Evolutionary conservation across 92 coral and sea anemone genomes (phyloP).

Genomic region (Paramuricea clavata): DNA sequence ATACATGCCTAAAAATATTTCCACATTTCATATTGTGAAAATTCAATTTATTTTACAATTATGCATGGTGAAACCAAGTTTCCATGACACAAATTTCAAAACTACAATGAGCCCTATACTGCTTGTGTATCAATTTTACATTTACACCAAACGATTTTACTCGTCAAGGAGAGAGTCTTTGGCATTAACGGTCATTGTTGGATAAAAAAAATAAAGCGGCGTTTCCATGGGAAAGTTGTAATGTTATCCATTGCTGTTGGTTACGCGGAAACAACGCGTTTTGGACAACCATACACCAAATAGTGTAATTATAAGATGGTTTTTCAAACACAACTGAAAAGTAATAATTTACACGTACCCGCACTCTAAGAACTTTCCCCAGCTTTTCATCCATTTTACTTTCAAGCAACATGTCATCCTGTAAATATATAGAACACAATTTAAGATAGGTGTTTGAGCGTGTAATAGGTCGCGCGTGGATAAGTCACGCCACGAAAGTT

Average conservation of each 20-base stretch:
- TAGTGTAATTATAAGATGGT: too few relatives aligned
- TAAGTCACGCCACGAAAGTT: too few relatives aligned
- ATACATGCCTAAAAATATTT: slow-evolving; percentile 21
- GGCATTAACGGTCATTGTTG: neutral
- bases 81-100: too few relatives aligned
- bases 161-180: neutral
- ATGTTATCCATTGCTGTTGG: neutral
- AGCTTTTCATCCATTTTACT: slow-evolving; percentile 45
- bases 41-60: too few relatives aligned
- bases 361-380: slow-evolving; percentile 77
- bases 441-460: neutral
- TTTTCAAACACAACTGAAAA: neutral
- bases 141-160: neutral
- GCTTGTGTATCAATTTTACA: too few relatives aligned
- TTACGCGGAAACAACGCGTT: too few relatives aligned
- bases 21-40: too few relatives aligned
- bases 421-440: slow-evolving; percentile 2
- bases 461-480: neutral
- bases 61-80: too few relatives aligned
- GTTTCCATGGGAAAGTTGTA: neutral
- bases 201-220: too few relatives aligned
- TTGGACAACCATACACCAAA: too few relatives aligned
- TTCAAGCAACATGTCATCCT: slow-evolving; percentile 40
- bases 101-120: too few relatives aligned
- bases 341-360: slow-evolving; percentile 56